Percentiles rank a stretch among this genome's conserved stretches.
Evolutionary conservation across 2,113 vertebrate species (phyloP).

Genomic region (Nesoenas mayeri): DNA sequence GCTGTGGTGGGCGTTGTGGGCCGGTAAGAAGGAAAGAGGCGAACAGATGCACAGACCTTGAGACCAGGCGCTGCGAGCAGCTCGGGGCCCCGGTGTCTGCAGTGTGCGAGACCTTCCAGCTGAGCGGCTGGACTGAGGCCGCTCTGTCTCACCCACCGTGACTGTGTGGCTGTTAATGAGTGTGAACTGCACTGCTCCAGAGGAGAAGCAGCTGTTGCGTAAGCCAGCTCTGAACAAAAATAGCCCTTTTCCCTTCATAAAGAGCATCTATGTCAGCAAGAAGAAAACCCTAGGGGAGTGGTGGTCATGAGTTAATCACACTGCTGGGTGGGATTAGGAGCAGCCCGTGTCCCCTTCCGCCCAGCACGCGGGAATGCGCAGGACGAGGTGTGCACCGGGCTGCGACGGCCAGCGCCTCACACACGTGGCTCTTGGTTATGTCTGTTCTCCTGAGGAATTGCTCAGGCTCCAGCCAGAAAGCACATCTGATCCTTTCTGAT

Average conservation of each 20-base stretch:
- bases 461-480: neutral
- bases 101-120: neutral
- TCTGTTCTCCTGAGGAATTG: neutral
- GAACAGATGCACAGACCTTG: neutral
- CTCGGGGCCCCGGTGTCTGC: neutral
- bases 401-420: neutral
- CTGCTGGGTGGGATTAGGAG: neutral
- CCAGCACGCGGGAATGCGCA: neutral
- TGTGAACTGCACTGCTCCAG: neutral
- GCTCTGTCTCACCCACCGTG: neutral
- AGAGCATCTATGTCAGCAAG: constrained; percentile 23
- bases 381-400: neutral
- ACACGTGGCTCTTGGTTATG: neutral
- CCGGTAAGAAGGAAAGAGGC: neutral
- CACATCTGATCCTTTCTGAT: constrained; percentile 14
- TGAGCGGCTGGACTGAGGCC: neutral
- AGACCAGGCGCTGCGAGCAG: neutral
- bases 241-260: neutral
- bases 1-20: neutral
- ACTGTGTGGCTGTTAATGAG: neutral
- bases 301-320: constrained; percentile 54
- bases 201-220: constrained; percentile 27
- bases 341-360: neutral
- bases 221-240: constrained; percentile 6
- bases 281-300: neutral